Evolutionary conservation across 2,797 vertebrate genomes (phyloP).

Genomic region (Ficedula albicollis): DNA sequence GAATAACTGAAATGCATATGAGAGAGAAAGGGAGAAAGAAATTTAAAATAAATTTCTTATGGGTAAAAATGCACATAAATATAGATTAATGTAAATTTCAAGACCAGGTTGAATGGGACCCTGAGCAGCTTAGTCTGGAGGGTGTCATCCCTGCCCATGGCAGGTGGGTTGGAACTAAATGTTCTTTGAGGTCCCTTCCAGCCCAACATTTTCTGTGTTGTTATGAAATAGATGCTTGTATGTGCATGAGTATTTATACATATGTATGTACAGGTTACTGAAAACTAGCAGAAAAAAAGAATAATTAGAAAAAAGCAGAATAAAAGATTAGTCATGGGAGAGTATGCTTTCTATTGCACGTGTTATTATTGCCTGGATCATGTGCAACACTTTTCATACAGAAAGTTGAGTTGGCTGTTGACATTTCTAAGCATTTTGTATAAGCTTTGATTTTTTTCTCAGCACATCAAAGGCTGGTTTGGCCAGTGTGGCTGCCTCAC

Average conservation of each 20-base stretch:
- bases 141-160: neutral
- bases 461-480: neutral
- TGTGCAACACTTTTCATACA: neutral
- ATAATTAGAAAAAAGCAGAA: no score
- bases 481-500: neutral
- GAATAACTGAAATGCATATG: neutral
- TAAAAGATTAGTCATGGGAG: neutral
- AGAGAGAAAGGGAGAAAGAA: neutral
- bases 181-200: neutral
- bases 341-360: neutral
- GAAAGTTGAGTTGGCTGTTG: neutral
- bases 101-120: neutral
- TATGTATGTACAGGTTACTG: fast-evolving
- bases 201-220: neutral
- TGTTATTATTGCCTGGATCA: neutral
- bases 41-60: neutral
- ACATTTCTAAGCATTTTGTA: neutral
- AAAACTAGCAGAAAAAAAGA: neutral
- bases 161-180: neutral
- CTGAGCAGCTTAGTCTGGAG: neutral
- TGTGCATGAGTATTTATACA: neutral
- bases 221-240: neutral
- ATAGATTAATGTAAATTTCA: neutral
- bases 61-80: neutral
- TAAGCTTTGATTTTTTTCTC: neutral